Evolutionary conservation across 2,113 vertebrate genomes (phyloP), one percentile per base, ranked within the genome.

Genomic region (Monarcha castaneiventris): DNA sequence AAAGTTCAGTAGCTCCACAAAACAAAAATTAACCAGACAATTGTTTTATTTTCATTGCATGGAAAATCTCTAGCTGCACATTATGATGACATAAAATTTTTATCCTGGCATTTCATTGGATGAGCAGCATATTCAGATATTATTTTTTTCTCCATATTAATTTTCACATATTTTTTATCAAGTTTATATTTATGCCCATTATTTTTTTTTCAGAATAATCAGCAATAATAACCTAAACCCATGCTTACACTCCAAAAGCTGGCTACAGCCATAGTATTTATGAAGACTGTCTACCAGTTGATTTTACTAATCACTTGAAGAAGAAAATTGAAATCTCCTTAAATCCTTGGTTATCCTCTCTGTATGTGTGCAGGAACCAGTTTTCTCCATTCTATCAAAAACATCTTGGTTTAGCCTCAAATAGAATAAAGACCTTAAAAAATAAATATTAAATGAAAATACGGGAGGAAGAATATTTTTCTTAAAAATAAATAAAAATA

Each of bases 341-440:
- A 22, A 71, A 19, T 8, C 52, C 12, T 49, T 73, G 20, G 5
- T n/a, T 74, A 14, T 59, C 25, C 1, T 55, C 3, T 51, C 2
- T 33, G 3, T 10, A 25, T 3, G 1, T 30, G 2, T 13, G 10
- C 33, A 3, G 14, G 17, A 69, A 64, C 1, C 1, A 27, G 4
- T 48, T 88, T 56, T 52, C 2, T 4, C 5, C 8, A 32, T 69
- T 62, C 19, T 26, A 7, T 26, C 3, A 80, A 74, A 77, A 66
- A 29, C 10, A n/a, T 13, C 5, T 10, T 46, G 2, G 4, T 62
- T 84, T 78, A 74, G 26, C 5, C 3, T 68, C 13, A 79, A 90
- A 67, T 12, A 41, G 1, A 6, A 61, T 43, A 35, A 56, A 39
- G 6, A 16, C 4, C 7, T 87, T 59, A 2, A 56, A 82, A 81